Conservation (phyloP, 2,888 invertebrate species). For the Bugulina stolonifera region DNA sequence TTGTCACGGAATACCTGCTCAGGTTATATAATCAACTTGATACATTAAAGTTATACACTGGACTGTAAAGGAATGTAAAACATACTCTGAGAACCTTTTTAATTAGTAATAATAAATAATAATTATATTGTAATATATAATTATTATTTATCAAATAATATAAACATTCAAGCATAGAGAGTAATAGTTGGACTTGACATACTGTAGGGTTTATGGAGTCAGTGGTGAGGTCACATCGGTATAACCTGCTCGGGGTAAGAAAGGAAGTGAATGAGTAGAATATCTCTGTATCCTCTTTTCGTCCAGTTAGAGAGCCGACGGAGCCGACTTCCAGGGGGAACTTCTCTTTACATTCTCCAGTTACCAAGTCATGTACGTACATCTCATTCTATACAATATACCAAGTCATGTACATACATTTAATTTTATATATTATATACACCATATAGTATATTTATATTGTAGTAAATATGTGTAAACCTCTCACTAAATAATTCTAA, state of each 20-base stretch:
- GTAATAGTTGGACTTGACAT: too few relatives aligned
- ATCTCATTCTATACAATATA: slow-evolving; percentile 65
- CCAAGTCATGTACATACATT: not conserved
- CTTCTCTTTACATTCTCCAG: slow-evolving; percentile 67
- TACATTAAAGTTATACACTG: too few relatives aligned
- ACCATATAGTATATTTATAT: not conserved
- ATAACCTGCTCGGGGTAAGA: slow-evolving; percentile 80
- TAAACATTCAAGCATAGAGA: too few relatives aligned
- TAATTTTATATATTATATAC: not conserved
- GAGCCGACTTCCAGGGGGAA: slow-evolving; percentile 82
- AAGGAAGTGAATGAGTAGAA: slow-evolving; percentile 93
- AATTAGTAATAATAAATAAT: too few relatives aligned
- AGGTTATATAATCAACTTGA: not conserved
- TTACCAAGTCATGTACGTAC: slow-evolving; percentile 69
- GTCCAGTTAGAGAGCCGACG: slow-evolving; percentile 75
- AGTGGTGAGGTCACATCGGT: slow-evolving; percentile 70
- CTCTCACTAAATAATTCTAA: too few relatives aligned
- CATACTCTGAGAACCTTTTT: too few relatives aligned
- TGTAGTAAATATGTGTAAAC: too few relatives aligned
- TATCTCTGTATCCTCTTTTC: slow-evolving; percentile 77
- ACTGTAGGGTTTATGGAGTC: slow-evolving; percentile 59
- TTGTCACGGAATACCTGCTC: slow-evolving; percentile 73
- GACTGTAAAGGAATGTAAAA: too few relatives aligned
- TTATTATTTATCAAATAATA: too few relatives aligned
- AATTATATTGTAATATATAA: too few relatives aligned